Base-by-base conservation (phyloP, 2,113 vertebrate genomes). In the Platysteira castanea region DNA sequence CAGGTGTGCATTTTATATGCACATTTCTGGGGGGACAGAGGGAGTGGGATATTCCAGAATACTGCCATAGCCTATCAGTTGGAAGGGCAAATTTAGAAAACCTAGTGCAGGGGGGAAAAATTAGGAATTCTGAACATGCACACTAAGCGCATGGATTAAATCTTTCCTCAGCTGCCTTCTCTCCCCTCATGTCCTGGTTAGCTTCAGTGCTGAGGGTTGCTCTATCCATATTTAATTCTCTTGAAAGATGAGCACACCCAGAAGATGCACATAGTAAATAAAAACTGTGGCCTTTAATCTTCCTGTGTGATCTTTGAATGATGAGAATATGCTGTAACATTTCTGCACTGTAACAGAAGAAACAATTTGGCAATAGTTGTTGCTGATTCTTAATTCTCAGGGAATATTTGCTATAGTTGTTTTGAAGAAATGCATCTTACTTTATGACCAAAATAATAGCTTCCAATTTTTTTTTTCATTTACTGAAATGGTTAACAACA, bases 301-400 rank as follows among this genome's bases (percentile, higher is more conserved):
- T 95, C 28, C 73, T 68, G 23, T 19, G 2, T 74, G 57, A 75
- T 89, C 49, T 92, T 61, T 75, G 79, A 77, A 83, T 20, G 37
- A 33, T 57, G 68, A 88, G 57, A 77, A 76, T 28, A 30, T 89
- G 90, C 73, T 96, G 71, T 69, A 79, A 84, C 30, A 56, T 85
- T 91, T 85, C 75, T 94, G 75, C 81, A 65, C 47, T 83, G 74
- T 79, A 86, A 78, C 41, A 63, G 31, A 69, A 95, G 77, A 90
- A 74, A 6, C 46, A 69, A 16, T 78, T 64, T 87, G 83, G 73
- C 78, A 83, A 64, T 90, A 94, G 81, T 60, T 68, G 70, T 92
- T 91, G 79, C 82, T 63, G 78, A 82, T 84, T 88, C 77, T 86
- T 95, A 90, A 89, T 95, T 96, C 93, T 96, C 96, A 96, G 96